phyloP scores from a whole-genome alignment of 2,888 invertebrate genomes.

The Polydrusus pterygomalis region DNA sequence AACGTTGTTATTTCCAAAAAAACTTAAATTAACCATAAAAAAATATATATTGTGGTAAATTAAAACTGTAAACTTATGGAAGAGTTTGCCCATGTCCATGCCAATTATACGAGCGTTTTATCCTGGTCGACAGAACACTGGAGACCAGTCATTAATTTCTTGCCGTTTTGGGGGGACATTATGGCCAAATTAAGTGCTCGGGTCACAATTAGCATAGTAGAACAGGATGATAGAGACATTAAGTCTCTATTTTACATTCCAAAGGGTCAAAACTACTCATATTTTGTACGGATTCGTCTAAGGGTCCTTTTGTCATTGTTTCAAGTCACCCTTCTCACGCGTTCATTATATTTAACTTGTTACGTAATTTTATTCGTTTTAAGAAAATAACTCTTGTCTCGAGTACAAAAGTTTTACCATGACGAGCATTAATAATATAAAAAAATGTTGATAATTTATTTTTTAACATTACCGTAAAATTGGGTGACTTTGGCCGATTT shows the following conservation, averaged over 20 bases:
- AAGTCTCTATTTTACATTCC: constrained; percentile 64
- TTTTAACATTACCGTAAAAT: no score
- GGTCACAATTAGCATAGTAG: constrained; percentile 67
- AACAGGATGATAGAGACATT: constrained; percentile 62
- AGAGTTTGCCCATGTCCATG: constrained; percentile 23
- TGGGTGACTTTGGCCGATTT: no score
- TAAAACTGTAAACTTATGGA: constrained; percentile 6
- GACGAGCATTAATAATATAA: no score
- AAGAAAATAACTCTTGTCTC: background rate
- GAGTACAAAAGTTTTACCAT: no score
- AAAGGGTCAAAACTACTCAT: constrained; percentile 50
- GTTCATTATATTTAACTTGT: background rate
- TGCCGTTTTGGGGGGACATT: constrained; percentile 63
- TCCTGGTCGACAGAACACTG: constrained; percentile 49
- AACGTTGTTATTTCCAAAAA: no score
- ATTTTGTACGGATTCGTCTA: constrained; percentile 16
- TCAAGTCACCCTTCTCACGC: background rate
- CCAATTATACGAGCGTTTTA: constrained; percentile 50
- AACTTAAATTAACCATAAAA: no score
- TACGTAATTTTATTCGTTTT: background rate
- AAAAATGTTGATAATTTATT: no score
- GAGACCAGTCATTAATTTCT: constrained; percentile 55
- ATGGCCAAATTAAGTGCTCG: constrained; percentile 67
- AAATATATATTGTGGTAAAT: no score
- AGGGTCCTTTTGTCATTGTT: constrained; percentile 30